These are phyloP conservation scores for crab-eating macaque (Macaca fascicularis) DNA, from an alignment of 2,113 vertebrate genomes.

Conservation along the genomic window DNA sequence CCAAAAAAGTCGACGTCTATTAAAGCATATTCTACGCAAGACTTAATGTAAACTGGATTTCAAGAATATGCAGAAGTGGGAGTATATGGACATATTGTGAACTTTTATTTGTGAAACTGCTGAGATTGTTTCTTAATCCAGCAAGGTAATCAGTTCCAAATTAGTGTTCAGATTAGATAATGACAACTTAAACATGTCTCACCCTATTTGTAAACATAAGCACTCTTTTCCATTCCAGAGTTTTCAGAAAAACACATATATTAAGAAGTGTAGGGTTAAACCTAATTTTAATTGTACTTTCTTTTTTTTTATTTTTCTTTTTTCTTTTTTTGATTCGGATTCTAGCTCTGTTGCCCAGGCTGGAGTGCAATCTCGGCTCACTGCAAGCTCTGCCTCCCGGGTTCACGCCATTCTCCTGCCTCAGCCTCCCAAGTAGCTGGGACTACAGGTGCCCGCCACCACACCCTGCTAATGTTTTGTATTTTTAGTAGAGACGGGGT, in stretches of 20 bases:
- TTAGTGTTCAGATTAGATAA: slow-evolving; percentile 29
- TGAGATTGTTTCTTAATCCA: neutral
- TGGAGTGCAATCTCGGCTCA: no score
- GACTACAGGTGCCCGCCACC: no score
- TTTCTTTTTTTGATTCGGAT: no score
- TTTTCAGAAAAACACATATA: neutral
- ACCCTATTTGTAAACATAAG: neutral
- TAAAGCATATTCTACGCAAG: neutral
- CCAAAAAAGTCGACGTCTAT: neutral
- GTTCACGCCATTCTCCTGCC: no score
- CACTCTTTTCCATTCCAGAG: neutral
- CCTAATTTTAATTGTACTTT: slow-evolving; percentile 4
- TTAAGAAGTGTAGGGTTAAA: neutral
- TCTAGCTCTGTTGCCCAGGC: no score
- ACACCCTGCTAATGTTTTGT: no score
- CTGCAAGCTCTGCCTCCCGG: no score
- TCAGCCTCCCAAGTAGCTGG: no score
- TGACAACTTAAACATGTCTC: neutral
- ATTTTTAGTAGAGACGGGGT: no score
- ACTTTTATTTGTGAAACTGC: neutral
- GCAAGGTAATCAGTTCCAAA: slow-evolving; percentile 15
- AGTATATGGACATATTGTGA: neutral
- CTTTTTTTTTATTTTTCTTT: neutral
- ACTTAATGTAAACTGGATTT: neutral
- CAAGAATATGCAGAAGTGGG: neutral